A percentile compares a stretch with the other conserved stretches of the same genome.
Conservation (phyloP, 2,113 vertebrate genomes). For the Ranitomeya variabilis region DNA sequence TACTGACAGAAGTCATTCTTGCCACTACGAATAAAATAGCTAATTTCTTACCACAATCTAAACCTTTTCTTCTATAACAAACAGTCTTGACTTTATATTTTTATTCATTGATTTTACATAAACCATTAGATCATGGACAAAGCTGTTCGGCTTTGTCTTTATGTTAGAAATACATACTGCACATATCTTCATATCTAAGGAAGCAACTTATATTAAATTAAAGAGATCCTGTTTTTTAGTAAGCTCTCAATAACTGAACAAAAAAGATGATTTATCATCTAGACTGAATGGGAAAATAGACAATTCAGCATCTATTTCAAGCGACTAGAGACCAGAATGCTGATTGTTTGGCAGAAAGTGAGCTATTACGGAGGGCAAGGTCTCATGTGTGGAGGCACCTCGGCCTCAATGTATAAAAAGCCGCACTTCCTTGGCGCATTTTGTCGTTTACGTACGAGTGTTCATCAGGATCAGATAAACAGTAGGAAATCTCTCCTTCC, state of each 20-base stretch:
- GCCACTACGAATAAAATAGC: no score
- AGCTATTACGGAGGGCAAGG: conserved; percentile 25
- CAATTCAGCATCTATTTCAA: conserved; percentile 13
- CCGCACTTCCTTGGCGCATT: conserved; percentile 13
- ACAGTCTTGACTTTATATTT: not conserved
- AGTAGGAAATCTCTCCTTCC: conserved; percentile 34
- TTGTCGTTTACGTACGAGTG: conserved; percentile 51
- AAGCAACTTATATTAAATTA: not conserved
- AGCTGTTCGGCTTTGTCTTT: not conserved
- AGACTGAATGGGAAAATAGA: conserved; percentile 31
- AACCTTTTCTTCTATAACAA: not conserved
- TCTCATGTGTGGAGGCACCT: not conserved
- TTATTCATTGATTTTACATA: not conserved
- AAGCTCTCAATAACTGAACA: not conserved
- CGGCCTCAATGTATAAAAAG: conserved; percentile 30
- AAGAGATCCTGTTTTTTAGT: conserved; percentile 13
- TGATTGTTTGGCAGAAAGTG: conserved; percentile 9
- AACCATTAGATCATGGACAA: not conserved
- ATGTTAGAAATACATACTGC: not conserved
- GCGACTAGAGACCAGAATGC: conserved; percentile 19
- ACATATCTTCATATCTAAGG: not conserved
- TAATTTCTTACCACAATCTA: no score
- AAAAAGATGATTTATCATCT: conserved; percentile 42
- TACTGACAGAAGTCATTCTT: no score
- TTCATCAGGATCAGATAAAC: conserved; percentile 53